Conservation (phyloP, 2,797 vertebrate genomes). For the Ibycter americanus region DNA sequence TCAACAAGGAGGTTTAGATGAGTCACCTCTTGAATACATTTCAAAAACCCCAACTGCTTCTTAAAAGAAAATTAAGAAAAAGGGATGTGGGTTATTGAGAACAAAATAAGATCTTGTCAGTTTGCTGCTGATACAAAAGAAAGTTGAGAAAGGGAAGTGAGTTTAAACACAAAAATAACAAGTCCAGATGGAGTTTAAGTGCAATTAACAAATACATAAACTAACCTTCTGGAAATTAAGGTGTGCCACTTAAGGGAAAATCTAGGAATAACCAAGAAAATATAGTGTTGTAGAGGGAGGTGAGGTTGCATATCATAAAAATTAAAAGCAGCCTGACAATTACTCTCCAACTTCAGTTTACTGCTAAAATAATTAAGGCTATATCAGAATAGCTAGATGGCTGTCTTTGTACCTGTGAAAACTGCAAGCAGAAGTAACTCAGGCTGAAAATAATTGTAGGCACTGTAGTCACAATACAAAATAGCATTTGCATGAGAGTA, state of each 20-base stretch:
- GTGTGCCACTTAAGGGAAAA: neutral
- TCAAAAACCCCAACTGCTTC: fast-evolving
- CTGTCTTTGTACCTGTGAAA: neutral
- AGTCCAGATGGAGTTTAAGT: neutral
- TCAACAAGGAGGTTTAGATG: neutral
- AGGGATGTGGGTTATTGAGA: fast-evolving
- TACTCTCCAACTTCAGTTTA: neutral
- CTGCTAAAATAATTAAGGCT: neutral
- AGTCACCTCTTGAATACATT: neutral
- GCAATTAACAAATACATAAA: neutral
- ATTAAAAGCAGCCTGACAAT: fast-evolving
- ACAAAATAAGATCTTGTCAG: neutral
- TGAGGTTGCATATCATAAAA: neutral
- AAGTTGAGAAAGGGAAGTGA: neutral
- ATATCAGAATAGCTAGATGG: neutral
- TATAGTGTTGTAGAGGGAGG: fast-evolving
- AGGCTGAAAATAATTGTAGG: neutral
- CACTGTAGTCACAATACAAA: neutral
- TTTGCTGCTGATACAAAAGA: neutral
- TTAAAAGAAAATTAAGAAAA: neutral
- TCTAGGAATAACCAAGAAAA: neutral
- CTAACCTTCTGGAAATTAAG: neutral
- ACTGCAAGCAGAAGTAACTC: neutral
- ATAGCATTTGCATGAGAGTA: fast-evolving
- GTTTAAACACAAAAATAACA: neutral